phyloP scores from a whole-genome alignment of 2,113 vertebrate species.

The Melozone crissalis region DNA sequence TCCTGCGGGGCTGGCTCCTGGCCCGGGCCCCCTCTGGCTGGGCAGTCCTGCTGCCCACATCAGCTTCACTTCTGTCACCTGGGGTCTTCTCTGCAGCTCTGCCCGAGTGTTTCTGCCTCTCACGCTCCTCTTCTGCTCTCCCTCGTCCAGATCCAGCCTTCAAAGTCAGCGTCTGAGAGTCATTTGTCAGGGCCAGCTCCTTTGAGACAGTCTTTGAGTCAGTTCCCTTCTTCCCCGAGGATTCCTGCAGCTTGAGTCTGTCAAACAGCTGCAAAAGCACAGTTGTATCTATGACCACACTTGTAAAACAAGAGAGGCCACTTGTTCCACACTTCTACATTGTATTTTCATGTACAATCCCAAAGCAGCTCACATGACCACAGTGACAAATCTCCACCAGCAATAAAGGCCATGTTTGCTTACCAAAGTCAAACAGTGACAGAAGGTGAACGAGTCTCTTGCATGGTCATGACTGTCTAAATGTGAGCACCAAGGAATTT shows the following conservation, averaged over 20 bases:
- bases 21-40: conserved; percentile 64
- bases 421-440: neutral
- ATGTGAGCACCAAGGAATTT: neutral
- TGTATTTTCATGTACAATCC: neutral
- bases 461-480: neutral
- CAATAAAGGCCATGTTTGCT: neutral
- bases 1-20: conserved; percentile 65
- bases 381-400: neutral
- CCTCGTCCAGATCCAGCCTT: conserved; percentile 66
- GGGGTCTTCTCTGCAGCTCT: conserved; percentile 56
- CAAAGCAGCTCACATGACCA: neutral
- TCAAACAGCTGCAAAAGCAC: conserved; percentile 86
- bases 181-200: conserved; percentile 65
- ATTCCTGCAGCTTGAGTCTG: conserved; percentile 87
- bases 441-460: neutral
- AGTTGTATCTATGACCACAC: neutral
- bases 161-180: conserved; percentile 58
- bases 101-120: conserved; percentile 27
- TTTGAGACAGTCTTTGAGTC: conserved; percentile 64
- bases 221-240: conserved; percentile 67
- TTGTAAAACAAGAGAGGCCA: neutral
- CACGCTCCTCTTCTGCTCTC: conserved; percentile 32
- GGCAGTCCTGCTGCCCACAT: conserved; percentile 67
- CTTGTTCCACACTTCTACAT: neutral
- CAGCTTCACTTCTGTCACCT: conserved; percentile 68